phyloP scores from a whole-genome alignment of 2,113 vertebrate species.

The Hiodon alosoides region DNA sequence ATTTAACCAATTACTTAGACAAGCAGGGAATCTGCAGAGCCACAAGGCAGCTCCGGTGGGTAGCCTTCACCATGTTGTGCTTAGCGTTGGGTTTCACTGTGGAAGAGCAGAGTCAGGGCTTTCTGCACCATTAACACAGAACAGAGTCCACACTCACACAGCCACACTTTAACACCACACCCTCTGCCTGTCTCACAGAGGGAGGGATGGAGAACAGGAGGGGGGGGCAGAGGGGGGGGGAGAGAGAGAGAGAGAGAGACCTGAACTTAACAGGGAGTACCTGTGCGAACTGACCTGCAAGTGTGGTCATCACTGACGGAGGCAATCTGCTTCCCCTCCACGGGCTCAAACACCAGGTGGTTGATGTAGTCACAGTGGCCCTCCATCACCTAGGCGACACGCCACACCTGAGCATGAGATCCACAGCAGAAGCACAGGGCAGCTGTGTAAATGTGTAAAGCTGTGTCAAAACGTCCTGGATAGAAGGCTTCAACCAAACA shows the following conservation, averaged over 20 bases:
- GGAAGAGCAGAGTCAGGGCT: conserved; percentile 58
- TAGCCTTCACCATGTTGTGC: conserved; percentile 56
- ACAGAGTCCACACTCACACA: conserved; percentile 57
- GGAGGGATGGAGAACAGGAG: neutral
- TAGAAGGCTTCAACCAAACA: no score
- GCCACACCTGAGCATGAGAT: conserved; percentile 20
- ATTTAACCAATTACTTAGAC: conserved; percentile 66
- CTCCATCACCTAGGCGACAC: conserved; percentile 71
- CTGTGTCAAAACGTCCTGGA: no score
- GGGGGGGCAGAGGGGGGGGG: neutral
- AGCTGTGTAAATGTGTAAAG: no score
- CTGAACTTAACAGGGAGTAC: neutral
- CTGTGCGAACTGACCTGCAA: conserved; percentile 76
- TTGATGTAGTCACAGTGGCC: conserved; percentile 93
- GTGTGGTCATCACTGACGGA: conserved; percentile 97
- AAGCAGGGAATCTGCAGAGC: conserved; percentile 47
- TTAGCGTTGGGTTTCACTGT: conserved; percentile 61
- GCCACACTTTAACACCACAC: neutral
- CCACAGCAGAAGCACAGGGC: neutral
- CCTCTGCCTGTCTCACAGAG: neutral
- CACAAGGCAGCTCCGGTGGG: conserved; percentile 43
- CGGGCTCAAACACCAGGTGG: conserved; percentile 87
- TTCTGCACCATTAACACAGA: conserved; percentile 71
- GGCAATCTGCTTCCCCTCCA: conserved; percentile 84
- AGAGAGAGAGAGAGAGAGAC: conserved; percentile 22